Evolutionary conservation across 2,888 invertebrate species (phyloP), one percentile per base, ranked within the genome.

Genomic region (Drosophila fulvimacula): DNA sequence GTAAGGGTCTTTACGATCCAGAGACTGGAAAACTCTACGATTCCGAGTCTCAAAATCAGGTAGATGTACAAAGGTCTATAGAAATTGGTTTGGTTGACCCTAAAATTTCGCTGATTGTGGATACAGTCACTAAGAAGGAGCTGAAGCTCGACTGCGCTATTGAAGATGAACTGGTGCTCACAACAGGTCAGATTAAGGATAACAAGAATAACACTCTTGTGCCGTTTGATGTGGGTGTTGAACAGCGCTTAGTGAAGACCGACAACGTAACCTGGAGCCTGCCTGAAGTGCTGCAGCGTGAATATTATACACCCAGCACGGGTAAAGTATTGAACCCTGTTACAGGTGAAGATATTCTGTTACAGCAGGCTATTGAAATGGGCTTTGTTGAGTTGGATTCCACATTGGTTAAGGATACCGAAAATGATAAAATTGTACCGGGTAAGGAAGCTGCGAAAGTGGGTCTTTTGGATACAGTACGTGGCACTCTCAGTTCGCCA

Each of bases 61-160:
- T 97, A 1, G 94, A 95, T 78, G 94, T 98, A 21, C 94, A 95
- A 56, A 96, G 97, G 88, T 96, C 97, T 3, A 95, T 97, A 52
- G 94, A 95, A 76, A 94, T 96, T 84, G 96, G 96, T 80, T 95
- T 97, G 72, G 94, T 98, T 32, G 96, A 97, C 92, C 95, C 96
- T 1, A 95, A 95, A 70, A 96, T 97, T 77, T 96, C 96, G 6
- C 95, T 96, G 92, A 95, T 97, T 75, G 96, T 96, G 90, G 96
- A 97, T 90, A 95, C 96, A 0, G 94, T 95, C 81, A 94, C 94
- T 51, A 95, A 96, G 59, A 94, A 94, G 76, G 95, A 95, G 76
- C 92, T 98, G 1, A 94, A 96, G 6, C 93, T 98, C 53, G 94
- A 95, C 48, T 96, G 97, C 91, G 96, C 97, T 34, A 93, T 97